A percentile compares a stretch with the other conserved stretches of the same genome.
These are phyloP conservation scores for Prunella strophiata DNA, from an alignment of 2,797 vertebrate species.

Conservation along the genomic window DNA sequence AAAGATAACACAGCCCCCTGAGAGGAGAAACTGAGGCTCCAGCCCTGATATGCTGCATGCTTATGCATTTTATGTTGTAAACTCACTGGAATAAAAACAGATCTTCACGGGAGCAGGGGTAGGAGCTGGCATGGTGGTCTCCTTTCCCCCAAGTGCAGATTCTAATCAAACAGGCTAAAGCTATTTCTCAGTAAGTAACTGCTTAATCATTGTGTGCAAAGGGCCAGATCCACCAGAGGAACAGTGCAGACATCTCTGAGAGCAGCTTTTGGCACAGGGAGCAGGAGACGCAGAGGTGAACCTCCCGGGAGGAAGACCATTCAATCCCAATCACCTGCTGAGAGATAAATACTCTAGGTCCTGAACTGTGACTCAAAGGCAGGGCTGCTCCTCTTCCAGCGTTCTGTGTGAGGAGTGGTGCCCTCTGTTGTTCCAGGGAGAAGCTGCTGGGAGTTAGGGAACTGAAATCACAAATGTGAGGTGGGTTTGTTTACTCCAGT, in stretches of 20 bases:
- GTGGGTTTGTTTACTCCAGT: not conserved
- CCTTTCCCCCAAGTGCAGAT: not conserved
- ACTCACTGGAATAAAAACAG: not conserved
- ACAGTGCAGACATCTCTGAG: accelerated
- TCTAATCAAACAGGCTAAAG: not conserved
- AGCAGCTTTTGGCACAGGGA: not conserved
- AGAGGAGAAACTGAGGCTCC: not conserved
- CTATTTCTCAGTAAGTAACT: not conserved
- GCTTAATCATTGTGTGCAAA: not conserved
- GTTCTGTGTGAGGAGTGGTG: conserved; percentile 8
- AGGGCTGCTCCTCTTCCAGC: not conserved
- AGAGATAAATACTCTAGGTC: not conserved
- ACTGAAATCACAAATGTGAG: not conserved
- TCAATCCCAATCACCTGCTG: not conserved
- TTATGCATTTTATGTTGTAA: not conserved
- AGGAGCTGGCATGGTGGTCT: not conserved
- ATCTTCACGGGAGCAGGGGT: not conserved
- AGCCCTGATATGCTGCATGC: not conserved
- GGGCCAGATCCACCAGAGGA: not conserved
- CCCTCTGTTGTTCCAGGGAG: conserved; percentile 20
- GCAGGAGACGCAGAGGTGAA: not conserved
- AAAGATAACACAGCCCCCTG: not conserved
- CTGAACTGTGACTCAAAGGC: not conserved
- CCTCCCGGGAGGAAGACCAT: not conserved
- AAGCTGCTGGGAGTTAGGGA: not conserved